Evolutionary conservation across 2,888 invertebrate genomes (phyloP), one percentile per base, ranked within the genome.

Genomic region (Oligia fasciuncula): DNA sequence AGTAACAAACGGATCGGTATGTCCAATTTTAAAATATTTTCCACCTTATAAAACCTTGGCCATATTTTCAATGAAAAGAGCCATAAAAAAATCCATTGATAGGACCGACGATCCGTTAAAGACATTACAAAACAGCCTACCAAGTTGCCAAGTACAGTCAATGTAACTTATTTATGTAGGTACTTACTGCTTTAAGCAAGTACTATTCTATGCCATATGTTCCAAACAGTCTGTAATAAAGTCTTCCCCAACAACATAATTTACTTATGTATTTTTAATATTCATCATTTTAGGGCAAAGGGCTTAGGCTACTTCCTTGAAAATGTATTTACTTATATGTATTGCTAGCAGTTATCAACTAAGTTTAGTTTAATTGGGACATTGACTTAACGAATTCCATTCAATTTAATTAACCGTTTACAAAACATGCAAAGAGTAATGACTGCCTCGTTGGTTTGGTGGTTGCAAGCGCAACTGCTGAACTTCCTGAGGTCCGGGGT

Each of bases 261-360:
- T 35, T 19, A 35, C 46, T 43, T 43, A 35, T 5, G 9, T 9
- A 5, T 35, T 29, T 62, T 65, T 49, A 29, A 46, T 0, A 46
- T 29, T 63, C 19, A 65, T 23, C 13, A 51, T 66, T 77, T 75
- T 29, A n/a, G n/a, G n/a, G n/a, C n/a, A n/a, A 67, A 49, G 51
- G 29, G 63, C 43, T 63, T 3, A 13, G 29, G 17, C 23, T 43
- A 13, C 8, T 74, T 76, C 9, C 29, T 43, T 54, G 8, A 69
- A 4, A 17, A 40, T 40, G 4, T 19, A 62, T 51, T 77, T 63
- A 51, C 43, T n/a, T n/a, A 77, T 46, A 29, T 1, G 29, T 29
- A 54, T 1, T 65, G 6, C 60, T 19, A 60, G 6, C 51, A 51
- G 17, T 5, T 1, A 5, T 51, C 17, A 51, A 51, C 51, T 51